Conservation (phyloP, 2,797 vertebrate species). For the Crypturellus tataupa region DNA sequence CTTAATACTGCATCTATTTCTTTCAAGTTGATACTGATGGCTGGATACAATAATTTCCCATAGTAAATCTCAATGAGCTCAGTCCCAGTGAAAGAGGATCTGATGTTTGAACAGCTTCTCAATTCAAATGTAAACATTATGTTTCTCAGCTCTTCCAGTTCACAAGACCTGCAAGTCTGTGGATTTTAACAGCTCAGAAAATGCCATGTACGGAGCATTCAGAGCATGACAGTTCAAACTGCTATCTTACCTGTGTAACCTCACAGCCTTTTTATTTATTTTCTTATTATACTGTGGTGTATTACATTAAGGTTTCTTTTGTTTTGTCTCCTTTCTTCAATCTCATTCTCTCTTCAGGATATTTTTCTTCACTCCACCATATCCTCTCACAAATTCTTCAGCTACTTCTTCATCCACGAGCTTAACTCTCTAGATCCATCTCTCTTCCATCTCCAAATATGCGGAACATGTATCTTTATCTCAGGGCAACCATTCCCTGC, state of each 20-base stretch:
- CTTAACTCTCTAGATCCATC: not conserved
- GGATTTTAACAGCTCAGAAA: not conserved
- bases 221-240: not conserved
- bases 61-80: not conserved
- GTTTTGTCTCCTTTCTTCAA: not conserved
- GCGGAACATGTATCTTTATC: fast-evolving
- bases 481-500: not conserved
- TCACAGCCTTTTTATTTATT: not conserved
- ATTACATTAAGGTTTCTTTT: not conserved
- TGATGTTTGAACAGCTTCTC: not conserved
- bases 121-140: not conserved
- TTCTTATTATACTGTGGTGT: not conserved
- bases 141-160: not conserved
- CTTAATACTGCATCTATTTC: not conserved
- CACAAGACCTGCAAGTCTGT: not conserved
- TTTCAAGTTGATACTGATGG: not conserved
- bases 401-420: not conserved
- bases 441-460: not conserved
- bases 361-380: not conserved
- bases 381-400: not conserved
- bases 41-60: not conserved
- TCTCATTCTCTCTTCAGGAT: not conserved
- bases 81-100: not conserved
- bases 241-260: not conserved
- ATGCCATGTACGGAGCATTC: not conserved